Conservation (phyloP, 2,113 vertebrate species). For the Xiphorhynchus elegans region DNA sequence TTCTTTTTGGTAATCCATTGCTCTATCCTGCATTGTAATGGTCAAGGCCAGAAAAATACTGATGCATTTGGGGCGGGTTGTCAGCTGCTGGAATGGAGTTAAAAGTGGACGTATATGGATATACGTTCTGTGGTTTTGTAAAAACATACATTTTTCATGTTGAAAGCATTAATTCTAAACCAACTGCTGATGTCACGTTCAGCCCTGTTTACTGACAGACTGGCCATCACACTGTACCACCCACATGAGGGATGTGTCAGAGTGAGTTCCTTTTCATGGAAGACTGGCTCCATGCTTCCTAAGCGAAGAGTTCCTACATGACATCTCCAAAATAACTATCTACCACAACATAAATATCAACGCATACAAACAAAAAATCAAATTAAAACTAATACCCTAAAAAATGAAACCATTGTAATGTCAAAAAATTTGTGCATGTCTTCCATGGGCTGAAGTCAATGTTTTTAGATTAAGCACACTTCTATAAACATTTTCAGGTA, state of each 20-base stretch:
- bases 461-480: neutral
- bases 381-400: neutral
- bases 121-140: neutral
- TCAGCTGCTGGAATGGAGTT: neutral
- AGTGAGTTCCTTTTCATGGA: neutral
- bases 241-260: neutral
- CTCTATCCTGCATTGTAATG: neutral
- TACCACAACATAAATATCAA: neutral
- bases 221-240: rapidly evolving
- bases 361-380: neutral
- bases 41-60: neutral
- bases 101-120: neutral
- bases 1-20: neutral
- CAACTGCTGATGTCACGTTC: neutral
- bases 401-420: neutral
- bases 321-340: neutral
- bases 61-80: neutral
- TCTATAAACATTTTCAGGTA: neutral
- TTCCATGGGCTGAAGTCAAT: neutral
- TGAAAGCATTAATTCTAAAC: neutral
- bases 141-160: neutral
- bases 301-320: neutral
- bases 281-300: neutral
- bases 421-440: neutral
- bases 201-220: neutral